Conservation (phyloP, 2,113 vertebrate genomes). For the Brachyhypopomus occidentalis region DNA sequence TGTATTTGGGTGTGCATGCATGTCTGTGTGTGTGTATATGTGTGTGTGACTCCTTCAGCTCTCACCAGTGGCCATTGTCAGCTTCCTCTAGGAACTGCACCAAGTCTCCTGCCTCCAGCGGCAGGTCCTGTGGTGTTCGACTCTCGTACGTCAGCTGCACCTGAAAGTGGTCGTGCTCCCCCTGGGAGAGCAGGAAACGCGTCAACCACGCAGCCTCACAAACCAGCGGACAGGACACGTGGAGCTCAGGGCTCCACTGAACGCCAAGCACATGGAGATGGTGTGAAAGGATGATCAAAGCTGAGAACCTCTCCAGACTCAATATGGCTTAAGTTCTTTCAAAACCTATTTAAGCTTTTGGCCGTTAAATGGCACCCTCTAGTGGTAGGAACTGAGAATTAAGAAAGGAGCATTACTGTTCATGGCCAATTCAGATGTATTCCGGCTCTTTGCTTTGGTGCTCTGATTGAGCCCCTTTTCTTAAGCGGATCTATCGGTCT, state of each 20-base stretch:
- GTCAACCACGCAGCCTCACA: too few relatives aligned
- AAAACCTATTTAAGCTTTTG: background rate
- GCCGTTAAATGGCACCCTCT: conserved; percentile 28
- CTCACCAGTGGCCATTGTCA: conserved; percentile 84
- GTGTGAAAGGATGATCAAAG: background rate
- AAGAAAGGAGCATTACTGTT: background rate
- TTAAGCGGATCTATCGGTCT: conserved; percentile 47
- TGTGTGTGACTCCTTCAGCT: conserved; percentile 40
- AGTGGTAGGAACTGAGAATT: background rate
- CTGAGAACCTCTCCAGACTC: background rate
- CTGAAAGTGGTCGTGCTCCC: conserved; percentile 75
- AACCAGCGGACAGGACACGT: background rate
- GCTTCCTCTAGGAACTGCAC: conserved; percentile 82
- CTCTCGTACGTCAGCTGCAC: conserved; percentile 81
- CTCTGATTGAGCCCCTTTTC: conserved; percentile 35
- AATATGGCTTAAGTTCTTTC: background rate
- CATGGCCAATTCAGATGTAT: conserved; percentile 6
- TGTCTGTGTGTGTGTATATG: background rate
- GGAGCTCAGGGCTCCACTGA: background rate
- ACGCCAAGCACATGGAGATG: background rate
- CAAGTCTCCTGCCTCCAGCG: conserved; percentile 75
- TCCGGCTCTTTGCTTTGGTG: background rate
- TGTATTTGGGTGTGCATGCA: background rate
- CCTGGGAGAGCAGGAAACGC: conserved; percentile 49
- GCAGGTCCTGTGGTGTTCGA: conserved; percentile 67